phyloP scores from a whole-genome alignment of 2,888 invertebrate genomes.

The Drosophila nr. medialis region DNA sequence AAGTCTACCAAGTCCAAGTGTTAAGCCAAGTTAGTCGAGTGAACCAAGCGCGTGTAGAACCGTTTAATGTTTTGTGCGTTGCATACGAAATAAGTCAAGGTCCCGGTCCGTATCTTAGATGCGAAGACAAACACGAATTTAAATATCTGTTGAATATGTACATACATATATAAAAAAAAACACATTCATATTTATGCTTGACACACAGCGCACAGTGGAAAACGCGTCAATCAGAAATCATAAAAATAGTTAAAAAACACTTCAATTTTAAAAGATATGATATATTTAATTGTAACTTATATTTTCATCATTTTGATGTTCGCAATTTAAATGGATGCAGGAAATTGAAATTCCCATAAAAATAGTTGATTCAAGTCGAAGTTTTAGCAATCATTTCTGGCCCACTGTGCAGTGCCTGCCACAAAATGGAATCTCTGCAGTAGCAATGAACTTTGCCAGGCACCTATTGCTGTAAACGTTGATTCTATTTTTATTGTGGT shows the following conservation, averaged over 20 bases:
- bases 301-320: background rate
- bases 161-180: background rate
- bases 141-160: background rate
- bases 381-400: background rate
- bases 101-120: constrained; percentile 37
- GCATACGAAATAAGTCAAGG: constrained; percentile 79
- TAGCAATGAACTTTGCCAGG: constrained; percentile 67
- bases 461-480: constrained; percentile 39
- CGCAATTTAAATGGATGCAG: background rate
- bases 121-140: constrained; percentile 10
- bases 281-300: background rate
- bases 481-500: constrained; percentile 1
- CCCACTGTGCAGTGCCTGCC: constrained; percentile 41
- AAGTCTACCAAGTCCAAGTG: constrained; percentile 13
- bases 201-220: constrained; percentile 23
- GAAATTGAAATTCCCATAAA: too few relatives aligned
- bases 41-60: constrained; percentile 37
- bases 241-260: background rate
- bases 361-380: background rate
- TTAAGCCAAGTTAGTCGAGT: constrained; percentile 23
- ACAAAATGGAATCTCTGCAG: constrained; percentile 17
- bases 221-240: background rate
- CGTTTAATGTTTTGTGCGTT: constrained; percentile 57
- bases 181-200: constrained; percentile 39
- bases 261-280: too few relatives aligned